These are phyloP conservation scores for Solea solea DNA, from an alignment of 2,113 vertebrate species.

Conservation along the genomic window DNA sequence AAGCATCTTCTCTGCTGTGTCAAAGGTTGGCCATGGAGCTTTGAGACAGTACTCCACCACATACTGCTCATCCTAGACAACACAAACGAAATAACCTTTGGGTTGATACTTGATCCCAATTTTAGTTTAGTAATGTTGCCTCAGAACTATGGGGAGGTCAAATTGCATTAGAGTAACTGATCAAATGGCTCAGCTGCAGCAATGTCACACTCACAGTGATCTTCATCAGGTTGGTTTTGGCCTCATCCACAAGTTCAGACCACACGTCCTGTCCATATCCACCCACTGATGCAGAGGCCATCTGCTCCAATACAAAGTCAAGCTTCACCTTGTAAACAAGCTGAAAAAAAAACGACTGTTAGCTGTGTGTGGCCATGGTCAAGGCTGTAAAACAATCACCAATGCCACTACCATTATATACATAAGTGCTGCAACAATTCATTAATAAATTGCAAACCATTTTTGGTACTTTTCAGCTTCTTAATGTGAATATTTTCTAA, in stretches of 20 bases:
- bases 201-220: conserved; percentile 82
- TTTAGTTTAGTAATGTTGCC: neutral
- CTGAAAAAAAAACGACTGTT: conserved; percentile 68
- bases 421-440: too few relatives aligned
- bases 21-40: conserved; percentile 91
- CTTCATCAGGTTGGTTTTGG: conserved; percentile 90
- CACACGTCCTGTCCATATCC: conserved; percentile 74
- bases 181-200: neutral
- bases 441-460: too few relatives aligned
- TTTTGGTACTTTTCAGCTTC: too few relatives aligned
- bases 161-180: neutral
- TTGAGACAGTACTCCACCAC: conserved; percentile 93
- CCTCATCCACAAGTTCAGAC: conserved; percentile 87
- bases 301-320: conserved; percentile 89
- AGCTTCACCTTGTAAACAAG: conserved; percentile 96
- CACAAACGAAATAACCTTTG: neutral
- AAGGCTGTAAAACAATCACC: neutral
- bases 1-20: conserved; percentile 92
- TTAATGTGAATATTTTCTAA: neutral
- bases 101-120: neutral
- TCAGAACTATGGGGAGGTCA: neutral
- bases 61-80: conserved; percentile 88
- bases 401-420: neutral
- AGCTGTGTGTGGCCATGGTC: neutral
- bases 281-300: conserved; percentile 84